These are phyloP conservation scores for Cuniculus paca DNA, from an alignment of 2,797 vertebrate species.

Conservation along the genomic window DNA sequence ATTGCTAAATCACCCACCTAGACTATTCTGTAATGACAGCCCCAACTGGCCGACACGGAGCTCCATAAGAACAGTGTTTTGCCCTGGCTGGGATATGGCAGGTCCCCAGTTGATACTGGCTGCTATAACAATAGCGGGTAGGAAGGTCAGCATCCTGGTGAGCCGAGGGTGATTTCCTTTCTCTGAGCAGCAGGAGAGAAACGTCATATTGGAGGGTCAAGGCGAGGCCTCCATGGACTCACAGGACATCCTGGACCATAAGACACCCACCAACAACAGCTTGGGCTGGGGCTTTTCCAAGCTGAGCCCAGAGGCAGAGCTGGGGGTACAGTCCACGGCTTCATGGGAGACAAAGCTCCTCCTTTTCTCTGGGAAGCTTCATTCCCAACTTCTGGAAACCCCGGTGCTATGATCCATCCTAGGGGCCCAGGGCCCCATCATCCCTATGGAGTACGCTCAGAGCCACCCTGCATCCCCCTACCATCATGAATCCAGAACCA, in stretches of 20 bases:
- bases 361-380: background rate
- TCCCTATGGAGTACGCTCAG: background rate
- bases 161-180: background rate
- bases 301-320: background rate
- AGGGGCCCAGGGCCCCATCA: background rate
- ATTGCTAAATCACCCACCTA: background rate
- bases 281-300: background rate
- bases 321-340: background rate
- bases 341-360: background rate
- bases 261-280: background rate
- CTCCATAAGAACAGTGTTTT: background rate
- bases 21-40: background rate
- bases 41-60: background rate
- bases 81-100: background rate
- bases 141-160: background rate
- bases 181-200: background rate
- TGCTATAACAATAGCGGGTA: background rate
- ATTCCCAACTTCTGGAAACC: background rate
- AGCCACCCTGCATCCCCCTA: background rate
- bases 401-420: background rate
- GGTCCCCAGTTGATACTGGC: background rate
- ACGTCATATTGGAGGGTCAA: background rate
- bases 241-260: background rate
- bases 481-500: background rate
- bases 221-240: background rate